Evolutionary conservation across 2,113 vertebrate genomes (phyloP), one percentile per base, ranked within the genome.

Genomic region (Lagopus leucura): DNA sequence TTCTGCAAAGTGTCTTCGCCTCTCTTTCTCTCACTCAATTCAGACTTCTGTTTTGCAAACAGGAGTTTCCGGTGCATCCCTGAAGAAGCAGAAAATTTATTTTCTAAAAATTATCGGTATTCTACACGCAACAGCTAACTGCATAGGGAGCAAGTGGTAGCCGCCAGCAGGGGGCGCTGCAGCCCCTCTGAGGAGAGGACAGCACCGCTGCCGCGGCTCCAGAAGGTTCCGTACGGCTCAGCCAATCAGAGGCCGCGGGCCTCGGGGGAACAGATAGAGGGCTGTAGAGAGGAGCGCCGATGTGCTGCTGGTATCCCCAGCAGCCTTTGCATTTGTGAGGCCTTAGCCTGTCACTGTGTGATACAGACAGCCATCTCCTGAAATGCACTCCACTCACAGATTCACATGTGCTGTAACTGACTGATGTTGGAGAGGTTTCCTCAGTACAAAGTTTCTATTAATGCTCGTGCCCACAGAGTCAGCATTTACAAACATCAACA

Each of bases 111-210:
- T n/a, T 55, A 69, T 27, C 2, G 47, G 60, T 11, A 66, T 38
- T 38, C 9, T 2, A 34, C 52, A 65, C 36, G 58, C 8, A 65
- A 21, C 1, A 73, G 58, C 27, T 14, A 36, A 22, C 7, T 0
- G 0, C 2, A 8, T 0, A 2, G 17, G 42, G 14, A 3, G 34
- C 5, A 4, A 10, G 70, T 3, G 1, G 12, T 18, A 8, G 27
- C 6, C 6, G 36, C 5, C 3, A 12, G n/a, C 1, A 60, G 0
- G 13, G 13, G 4, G 9, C 34, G 40, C 38, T 9, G n/a, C 47
- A 18, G 21, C 42, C 16, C 13, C 64, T 11, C 50, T 10, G 73
- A 90, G 36, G 42, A 43, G 30, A 14, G 4, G 28, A 10, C 8
- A 0, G 27, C 15, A 40, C 45, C 6, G 14, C 11, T 63, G 21